phyloP scores from a whole-genome alignment of 2,888 invertebrate species.

The Vesta saturnalis region DNA sequence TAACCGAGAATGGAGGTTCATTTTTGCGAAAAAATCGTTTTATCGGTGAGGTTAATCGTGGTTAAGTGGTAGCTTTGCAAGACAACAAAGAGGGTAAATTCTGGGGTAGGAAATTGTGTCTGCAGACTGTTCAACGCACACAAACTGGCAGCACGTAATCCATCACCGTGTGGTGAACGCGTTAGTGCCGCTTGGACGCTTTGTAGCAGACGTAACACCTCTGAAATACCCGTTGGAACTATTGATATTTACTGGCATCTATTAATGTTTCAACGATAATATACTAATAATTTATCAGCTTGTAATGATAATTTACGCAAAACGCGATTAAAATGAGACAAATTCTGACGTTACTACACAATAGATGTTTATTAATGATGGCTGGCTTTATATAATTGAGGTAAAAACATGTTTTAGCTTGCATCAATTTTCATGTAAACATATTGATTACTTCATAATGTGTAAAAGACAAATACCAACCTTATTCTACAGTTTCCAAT shows the following conservation, averaged over 20 bases:
- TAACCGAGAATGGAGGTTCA: conserved; percentile 15
- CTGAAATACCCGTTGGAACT: conserved; percentile 14
- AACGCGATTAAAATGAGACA: background rate
- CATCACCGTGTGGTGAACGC: conserved; percentile 40
- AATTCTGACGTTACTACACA: background rate
- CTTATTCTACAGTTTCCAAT: too few relatives aligned
- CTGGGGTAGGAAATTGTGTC: conserved; percentile 27
- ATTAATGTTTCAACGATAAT: conserved; percentile 20
- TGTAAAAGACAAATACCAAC: too few relatives aligned
- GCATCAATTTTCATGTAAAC: too few relatives aligned
- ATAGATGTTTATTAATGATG: too few relatives aligned
- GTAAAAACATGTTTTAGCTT: too few relatives aligned
- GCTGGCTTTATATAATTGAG: too few relatives aligned
- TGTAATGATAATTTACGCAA: conserved; percentile 26
- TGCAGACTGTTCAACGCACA: conserved; percentile 26
- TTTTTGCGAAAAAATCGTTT: conserved; percentile 23
- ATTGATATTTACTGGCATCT: conserved; percentile 30
- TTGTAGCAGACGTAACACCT: conserved; percentile 30
- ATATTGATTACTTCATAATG: too few relatives aligned
- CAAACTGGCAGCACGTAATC: conserved; percentile 34
- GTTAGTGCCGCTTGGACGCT: conserved; percentile 36
- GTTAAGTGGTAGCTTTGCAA: conserved; percentile 29
- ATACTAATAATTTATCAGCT: conserved; percentile 27
- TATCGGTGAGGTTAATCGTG: conserved; percentile 28
- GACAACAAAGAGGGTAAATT: conserved; percentile 30